Conservation (phyloP, 2,888 invertebrate species). For the Cheiracanthium punctorium region DNA sequence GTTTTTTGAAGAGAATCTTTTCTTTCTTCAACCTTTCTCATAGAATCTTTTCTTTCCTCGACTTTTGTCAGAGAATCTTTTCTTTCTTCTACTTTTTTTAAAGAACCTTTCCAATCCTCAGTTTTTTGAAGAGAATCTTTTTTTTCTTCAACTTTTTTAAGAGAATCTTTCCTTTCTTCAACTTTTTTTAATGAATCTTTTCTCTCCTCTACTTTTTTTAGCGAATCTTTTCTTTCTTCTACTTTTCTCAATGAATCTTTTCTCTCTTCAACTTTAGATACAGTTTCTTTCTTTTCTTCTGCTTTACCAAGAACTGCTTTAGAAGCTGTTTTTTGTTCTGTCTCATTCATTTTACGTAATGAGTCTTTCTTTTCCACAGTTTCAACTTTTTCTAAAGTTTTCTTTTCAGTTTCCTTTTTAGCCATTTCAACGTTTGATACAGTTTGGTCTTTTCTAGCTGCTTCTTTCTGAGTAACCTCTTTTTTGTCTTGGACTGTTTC, state of each 20-base stretch:
- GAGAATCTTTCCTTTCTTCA: slow-evolving; percentile 14
- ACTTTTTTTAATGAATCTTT: slow-evolving; percentile 10
- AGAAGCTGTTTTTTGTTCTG: not conserved
- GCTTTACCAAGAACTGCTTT: not conserved
- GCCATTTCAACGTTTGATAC: slow-evolving; percentile 15
- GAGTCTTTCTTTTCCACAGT: slow-evolving; percentile 22
- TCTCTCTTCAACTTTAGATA: slow-evolving; percentile 5
- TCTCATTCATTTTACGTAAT: not conserved
- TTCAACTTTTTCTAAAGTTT: slow-evolving; percentile 22
- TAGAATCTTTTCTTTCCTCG: not conserved
- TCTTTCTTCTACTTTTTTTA: not conserved
- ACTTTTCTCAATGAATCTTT: not conserved
- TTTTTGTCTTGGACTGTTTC: not conserved
- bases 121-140: slow-evolving; percentile 15
- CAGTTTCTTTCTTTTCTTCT: not conserved
- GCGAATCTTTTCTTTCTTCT: not conserved
- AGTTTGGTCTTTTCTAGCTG: not conserved
- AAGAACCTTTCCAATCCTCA: slow-evolving; percentile 6
- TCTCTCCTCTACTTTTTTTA: slow-evolving; percentile 15
- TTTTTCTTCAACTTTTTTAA: not conserved
- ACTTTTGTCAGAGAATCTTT: not conserved
- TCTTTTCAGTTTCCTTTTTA: slow-evolving; percentile 30
- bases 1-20: not conserved
- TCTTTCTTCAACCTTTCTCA: not conserved
- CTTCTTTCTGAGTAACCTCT: slow-evolving; percentile 28